phyloP scores from a whole-genome alignment of 2,888 invertebrate genomes.

The Eupithecia inturbata region DNA sequence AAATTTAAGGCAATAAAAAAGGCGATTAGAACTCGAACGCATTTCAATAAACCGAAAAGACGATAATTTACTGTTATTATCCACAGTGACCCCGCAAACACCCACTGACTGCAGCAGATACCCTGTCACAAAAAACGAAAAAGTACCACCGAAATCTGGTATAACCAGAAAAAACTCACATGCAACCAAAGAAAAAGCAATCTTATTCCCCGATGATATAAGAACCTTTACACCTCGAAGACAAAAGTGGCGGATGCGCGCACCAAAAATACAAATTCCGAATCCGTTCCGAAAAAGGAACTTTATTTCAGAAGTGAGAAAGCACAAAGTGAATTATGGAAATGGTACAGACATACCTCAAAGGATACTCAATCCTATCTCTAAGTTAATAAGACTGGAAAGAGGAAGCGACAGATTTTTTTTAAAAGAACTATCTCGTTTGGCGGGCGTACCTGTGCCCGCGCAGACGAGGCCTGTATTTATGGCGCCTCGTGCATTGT shows the following conservation, averaged over 20 bases:
- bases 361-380: conserved; percentile 53
- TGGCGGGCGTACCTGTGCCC: conserved; percentile 81
- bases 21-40: conserved; percentile 74
- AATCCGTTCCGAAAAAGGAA: conserved; percentile 70
- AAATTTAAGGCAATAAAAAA: conserved; percentile 50
- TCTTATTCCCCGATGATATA: conserved; percentile 44
- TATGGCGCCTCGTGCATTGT: conserved; percentile 79
- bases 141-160: conserved; percentile 77
- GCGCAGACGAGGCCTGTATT: conserved; percentile 81
- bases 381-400: conserved; percentile 51
- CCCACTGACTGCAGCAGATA: conserved; percentile 78
- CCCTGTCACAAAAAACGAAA: conserved; percentile 77
- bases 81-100: conserved; percentile 83
- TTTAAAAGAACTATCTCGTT: conserved; percentile 79
- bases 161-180: conserved; percentile 71
- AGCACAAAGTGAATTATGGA: conserved; percentile 81
- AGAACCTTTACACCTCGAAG: conserved; percentile 48
- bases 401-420: conserved; percentile 45
- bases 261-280: conserved; percentile 22
- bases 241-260: conserved; percentile 52
- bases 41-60: conserved; percentile 80
- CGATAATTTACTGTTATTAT: conserved; percentile 84
- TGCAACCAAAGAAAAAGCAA: conserved; percentile 52
- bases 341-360: conserved; percentile 52
- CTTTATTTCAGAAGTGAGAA: conserved; percentile 82